Evolutionary conservation across 1,140 invertebrate genomes (phyloP).

Genomic region (Heliconius nattereri): DNA sequence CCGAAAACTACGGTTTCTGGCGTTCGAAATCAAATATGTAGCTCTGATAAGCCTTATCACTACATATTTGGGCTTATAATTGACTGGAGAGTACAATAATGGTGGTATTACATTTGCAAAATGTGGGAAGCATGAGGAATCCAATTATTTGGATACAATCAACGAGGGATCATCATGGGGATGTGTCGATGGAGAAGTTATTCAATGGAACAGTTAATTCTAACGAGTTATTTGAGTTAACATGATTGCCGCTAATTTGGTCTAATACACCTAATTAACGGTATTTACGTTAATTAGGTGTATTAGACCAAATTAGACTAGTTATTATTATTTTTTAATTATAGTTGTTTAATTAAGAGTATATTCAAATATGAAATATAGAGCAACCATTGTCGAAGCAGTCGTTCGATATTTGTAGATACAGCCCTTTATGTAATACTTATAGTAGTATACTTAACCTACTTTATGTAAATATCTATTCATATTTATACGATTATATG

Average conservation of each 20-base stretch:
- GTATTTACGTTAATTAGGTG: too few relatives aligned
- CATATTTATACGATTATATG: background rate
- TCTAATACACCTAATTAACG: background rate
- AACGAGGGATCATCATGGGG: slow-evolving; percentile 48
- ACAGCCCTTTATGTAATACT: background rate
- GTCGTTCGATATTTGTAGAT: background rate
- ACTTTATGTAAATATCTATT: background rate
- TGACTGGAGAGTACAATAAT: slow-evolving; percentile 14
- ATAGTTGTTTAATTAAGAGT: too few relatives aligned
- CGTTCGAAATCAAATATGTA: slow-evolving; percentile 18
- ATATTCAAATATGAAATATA: too few relatives aligned
- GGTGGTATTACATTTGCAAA: slow-evolving; percentile 30
- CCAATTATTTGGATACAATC: slow-evolving; percentile 56
- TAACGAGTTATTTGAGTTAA: slow-evolving; percentile 39
- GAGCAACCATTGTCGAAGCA: too few relatives aligned
- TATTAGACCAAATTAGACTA: too few relatives aligned
- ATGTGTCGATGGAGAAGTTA: slow-evolving; percentile 41
- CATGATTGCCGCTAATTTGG: slow-evolving; percentile 20
- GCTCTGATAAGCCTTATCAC: slow-evolving; percentile 10
- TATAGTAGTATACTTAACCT: background rate
- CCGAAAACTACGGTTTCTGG: slow-evolving; percentile 16
- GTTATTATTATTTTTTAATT: too few relatives aligned
- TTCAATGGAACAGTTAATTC: slow-evolving; percentile 33
- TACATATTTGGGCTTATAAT: slow-evolving; percentile 10
- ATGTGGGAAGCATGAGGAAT: slow-evolving; percentile 46